Percentiles rank a stretch among this genome's conserved stretches.
phyloP scores from a whole-genome alignment of 2,113 vertebrate genomes.

The Ammospiza caudacuta region DNA sequence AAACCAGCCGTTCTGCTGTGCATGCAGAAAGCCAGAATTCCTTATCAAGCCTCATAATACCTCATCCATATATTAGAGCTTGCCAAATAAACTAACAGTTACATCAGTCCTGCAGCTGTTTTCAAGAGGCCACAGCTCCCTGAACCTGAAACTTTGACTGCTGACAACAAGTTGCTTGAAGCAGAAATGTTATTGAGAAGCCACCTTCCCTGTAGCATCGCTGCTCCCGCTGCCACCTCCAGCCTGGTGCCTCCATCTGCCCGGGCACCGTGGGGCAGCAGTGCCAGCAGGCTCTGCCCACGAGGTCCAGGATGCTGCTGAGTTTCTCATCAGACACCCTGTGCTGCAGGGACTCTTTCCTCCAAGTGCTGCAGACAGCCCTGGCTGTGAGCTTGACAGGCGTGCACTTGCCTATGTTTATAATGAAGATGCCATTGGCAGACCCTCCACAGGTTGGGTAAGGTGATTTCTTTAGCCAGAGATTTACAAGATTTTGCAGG shows the following conservation, averaged over 20 bases:
- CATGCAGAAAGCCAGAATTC: not conserved
- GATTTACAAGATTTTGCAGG: not conserved
- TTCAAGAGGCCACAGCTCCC: constrained; percentile 65
- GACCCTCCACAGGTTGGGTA: constrained; percentile 14
- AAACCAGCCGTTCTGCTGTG: not conserved
- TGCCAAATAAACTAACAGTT: constrained; percentile 46
- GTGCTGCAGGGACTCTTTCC: constrained; percentile 41
- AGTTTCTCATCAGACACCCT: constrained; percentile 67
- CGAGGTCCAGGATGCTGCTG: constrained; percentile 56
- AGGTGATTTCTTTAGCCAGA: constrained; percentile 42
- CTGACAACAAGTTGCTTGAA: constrained; percentile 74
- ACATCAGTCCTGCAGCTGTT: constrained; percentile 68
- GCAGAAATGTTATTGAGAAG: constrained; percentile 69
- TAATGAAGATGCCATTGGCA: constrained; percentile 46
- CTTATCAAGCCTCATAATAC: constrained; percentile 16
- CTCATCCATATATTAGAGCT: constrained; percentile 50
- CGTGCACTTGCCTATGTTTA: constrained; percentile 20
- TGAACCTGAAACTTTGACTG: constrained; percentile 72
- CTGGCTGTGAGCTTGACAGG: constrained; percentile 53
- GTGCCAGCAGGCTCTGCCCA: constrained; percentile 60
- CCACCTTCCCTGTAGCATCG: constrained; percentile 39
- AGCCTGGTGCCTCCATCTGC: constrained; percentile 69
- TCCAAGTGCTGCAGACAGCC: constrained; percentile 47
- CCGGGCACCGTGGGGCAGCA: not conserved
- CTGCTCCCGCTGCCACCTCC: constrained; percentile 52